Base-by-base conservation (phyloP, 2,797 vertebrate genomes). In the Pampus argenteus region DNA sequence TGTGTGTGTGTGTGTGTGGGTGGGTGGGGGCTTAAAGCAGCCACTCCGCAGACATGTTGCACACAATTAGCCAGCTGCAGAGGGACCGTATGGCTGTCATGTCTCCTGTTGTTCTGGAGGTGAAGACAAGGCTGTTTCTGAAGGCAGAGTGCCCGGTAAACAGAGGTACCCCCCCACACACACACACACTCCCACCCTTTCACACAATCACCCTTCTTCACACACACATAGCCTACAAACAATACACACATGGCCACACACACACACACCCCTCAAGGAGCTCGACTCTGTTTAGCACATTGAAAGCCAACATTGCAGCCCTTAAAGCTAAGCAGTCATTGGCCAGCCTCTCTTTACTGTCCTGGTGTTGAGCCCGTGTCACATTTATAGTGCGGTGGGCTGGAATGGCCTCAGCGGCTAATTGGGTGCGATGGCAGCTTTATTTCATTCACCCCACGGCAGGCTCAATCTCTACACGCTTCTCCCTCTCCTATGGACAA, bases 61-160 rank as follows among this genome's bases (percentile, higher is more conserved):
- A 74, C 86, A 85, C 86, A 91, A 91, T 93, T 90, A 91, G 77
- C 84, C 80, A 84, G 81, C 85, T 87, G 88, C 90, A 89, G 89
- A 85, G 90, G 89, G 88, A 88, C 74, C 82, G 67, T 93, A 90
- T 93, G 89, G 90, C 87, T 93, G 93, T 92, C 91, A 91, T 91
- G 83, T 92, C 88, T 90, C 88, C 78, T 88, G 91, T 92, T 89
- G 91, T 90, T 89, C 84, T 3, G 68, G 68, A 81, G 88, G 81
- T 78, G 86, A 84, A 81, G 86, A 86, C 74, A 64, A 85, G 86
- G 71, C 67, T 87, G 80, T 88, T 88, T 88, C 84, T 86, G 88
- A 89, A 86, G 72, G 84, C 84, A 84, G 58, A 79, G 78, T 84
- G 88, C 85, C 88, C 88, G 66, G 84, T 87, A 89, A 91, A 91